Evolutionary conservation across 2,888 invertebrate genomes (phyloP).

Genomic region (Cancer borealis): DNA sequence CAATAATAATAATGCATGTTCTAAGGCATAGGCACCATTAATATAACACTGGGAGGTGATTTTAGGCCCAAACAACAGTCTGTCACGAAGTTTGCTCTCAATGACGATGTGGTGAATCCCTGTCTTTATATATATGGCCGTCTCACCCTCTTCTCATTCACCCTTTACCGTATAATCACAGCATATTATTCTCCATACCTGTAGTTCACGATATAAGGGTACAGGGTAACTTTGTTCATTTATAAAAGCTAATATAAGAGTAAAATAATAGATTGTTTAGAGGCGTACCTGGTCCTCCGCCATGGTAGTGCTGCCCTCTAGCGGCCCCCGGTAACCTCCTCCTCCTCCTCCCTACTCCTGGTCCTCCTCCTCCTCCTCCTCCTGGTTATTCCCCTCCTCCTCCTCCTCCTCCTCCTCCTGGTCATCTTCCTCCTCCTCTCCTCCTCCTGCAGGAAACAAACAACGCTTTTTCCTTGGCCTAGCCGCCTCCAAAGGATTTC

Average conservation of each 20-base stretch:
- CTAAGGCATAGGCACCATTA: background rate
- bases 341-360: background rate
- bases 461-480: background rate
- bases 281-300: slow-evolving; percentile 75
- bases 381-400: background rate
- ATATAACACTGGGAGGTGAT: background rate
- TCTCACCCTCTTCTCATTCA: slow-evolving; percentile 54
- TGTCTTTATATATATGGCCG: slow-evolving; percentile 26
- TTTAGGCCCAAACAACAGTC: slow-evolving; percentile 58
- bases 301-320: slow-evolving; percentile 75
- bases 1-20: background rate
- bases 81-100: slow-evolving; percentile 63
- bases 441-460: slow-evolving; percentile 25
- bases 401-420: background rate
- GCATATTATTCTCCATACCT: background rate
- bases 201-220: background rate
- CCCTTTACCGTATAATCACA: background rate
- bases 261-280: slow-evolving; percentile 65
- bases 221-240: slow-evolving; percentile 52
- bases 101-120: slow-evolving; percentile 45
- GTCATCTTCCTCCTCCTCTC: background rate
- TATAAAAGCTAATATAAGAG: slow-evolving; percentile 39
- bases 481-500: background rate
- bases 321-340: slow-evolving; percentile 54
- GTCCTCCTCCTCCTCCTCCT: background rate